A percentile compares a stretch with the other conserved stretches of the same genome.
These are phyloP conservation scores for Enteromius afrohamiltoni DNA, from an alignment of 2,797 vertebrate genomes.

Conservation along the genomic window DNA sequence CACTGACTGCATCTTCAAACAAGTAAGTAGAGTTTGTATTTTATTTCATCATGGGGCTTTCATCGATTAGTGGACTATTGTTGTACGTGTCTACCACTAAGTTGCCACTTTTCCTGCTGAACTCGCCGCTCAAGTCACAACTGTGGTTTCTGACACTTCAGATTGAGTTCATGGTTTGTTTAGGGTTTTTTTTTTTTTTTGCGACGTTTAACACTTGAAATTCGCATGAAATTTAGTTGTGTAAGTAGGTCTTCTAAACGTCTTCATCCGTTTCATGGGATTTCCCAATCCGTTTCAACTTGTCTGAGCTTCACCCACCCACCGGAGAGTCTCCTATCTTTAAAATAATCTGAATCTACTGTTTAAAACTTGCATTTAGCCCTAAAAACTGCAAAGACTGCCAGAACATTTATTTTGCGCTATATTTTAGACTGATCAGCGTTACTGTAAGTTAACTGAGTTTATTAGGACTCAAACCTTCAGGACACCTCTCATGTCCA, in stretches of 20 bases:
- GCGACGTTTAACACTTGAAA: neutral
- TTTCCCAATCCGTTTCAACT: conserved; percentile 34
- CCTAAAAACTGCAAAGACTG: neutral
- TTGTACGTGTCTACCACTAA: neutral
- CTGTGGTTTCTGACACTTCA: neutral
- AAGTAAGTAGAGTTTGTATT: conserved; percentile 17
- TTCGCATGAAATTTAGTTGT: neutral
- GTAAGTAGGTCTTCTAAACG: neutral
- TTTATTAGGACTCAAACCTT: conserved; percentile 1
- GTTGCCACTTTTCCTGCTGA: neutral
- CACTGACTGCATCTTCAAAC: neutral
- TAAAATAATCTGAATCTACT: neutral
- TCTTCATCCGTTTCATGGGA: neutral
- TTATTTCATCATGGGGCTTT: neutral
- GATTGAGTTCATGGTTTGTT: neutral
- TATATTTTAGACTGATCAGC: neutral
- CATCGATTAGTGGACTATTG: neutral
- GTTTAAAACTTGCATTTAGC: no score
- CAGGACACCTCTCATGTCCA: neutral
- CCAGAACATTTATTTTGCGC: neutral
- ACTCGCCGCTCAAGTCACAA: neutral
- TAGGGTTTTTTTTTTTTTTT: no score
- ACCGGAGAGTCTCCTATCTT: conserved; percentile 14
- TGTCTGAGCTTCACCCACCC: conserved; percentile 21
- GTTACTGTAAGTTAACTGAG: neutral